Base-by-base conservation (phyloP, 2,888 invertebrate genomes). In the Cyrtodaria siliqua region DNA sequence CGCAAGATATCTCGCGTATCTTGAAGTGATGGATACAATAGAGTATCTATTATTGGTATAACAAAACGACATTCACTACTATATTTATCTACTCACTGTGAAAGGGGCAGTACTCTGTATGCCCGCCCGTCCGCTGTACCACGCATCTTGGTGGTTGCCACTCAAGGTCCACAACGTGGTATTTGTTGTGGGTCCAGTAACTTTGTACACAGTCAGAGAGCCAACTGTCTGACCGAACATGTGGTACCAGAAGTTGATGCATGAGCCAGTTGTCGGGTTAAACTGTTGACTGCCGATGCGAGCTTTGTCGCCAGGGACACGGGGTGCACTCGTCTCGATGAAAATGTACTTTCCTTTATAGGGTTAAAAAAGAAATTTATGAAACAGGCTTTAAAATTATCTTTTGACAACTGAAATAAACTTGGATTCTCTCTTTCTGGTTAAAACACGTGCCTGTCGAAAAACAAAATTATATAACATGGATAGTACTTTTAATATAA, bases 271-370 rank as follows among this genome's bases (percentile, higher is more conserved):
- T 14, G 79, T 78, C 4, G 83, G 67, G 26, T 61, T 59, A 26
- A 89, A 77, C 50, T 53, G 64, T 20, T 83, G 80, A 70, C 87
- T 89, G 8, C 76, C 66, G 20, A 90, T 62, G 20, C 86, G 72
- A 27, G 89, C 87, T 8, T 64, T 70, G 29, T 87, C 86, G 18
- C 85, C 82, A 2, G 44, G 33, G 1, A 80, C 66, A n/a, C 87
- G 68, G 1, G 88, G 86, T 9, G 69, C 60, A 64, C 87, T 87
- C 0, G 86, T 74, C 71, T 89, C 89, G 57, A 89, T 94, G 88
- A 92, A 95, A 0, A 94, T 93, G 84, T 95, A 95, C 75, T 80
- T 87, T 29, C 89, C 89, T 78, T 53, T 23, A 71, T 73, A 16
- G 14, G 2, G 59, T n/a, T n/a, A n/a, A n/a, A n/a, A n/a, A n/a